phyloP scores from a whole-genome alignment of 2,888 invertebrate genomes.

The Drosophila nigritarsus region DNA sequence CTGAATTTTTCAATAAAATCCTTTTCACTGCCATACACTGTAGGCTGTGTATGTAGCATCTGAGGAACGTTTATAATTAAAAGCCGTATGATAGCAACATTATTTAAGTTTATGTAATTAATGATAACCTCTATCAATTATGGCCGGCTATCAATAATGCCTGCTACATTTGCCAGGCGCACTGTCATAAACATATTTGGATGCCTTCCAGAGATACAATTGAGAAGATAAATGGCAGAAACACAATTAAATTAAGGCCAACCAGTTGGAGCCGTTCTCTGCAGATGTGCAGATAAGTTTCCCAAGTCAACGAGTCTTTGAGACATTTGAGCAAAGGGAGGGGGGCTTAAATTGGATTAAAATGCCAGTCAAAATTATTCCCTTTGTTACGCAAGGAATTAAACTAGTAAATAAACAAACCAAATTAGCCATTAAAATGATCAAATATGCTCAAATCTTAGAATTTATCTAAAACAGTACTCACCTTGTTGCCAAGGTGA shows the following conservation, averaged over 20 bases:
- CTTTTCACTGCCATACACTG: neutral
- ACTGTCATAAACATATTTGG: constrained; percentile 21
- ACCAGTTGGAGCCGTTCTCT: neutral
- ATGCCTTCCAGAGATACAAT: constrained; percentile 1
- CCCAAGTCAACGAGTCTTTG: neutral
- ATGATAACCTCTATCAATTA: constrained; percentile 18
- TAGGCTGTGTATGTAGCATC: neutral
- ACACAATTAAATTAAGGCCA: constrained; percentile 23
- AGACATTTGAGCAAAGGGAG: neutral
- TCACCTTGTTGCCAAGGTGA: neutral
- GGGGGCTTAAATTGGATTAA: neutral
- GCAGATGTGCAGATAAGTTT: neutral
- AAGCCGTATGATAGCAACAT: neutral
- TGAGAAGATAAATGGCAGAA: constrained; percentile 21
- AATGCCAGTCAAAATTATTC: neutral
- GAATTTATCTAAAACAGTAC: neutral
- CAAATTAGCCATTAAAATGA: neutral
- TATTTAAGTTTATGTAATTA: neutral
- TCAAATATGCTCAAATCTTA: neutral
- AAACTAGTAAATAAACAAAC: neutral
- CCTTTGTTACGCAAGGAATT: neutral
- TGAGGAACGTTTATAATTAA: neutral
- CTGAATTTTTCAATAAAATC: neutral
- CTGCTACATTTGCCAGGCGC: neutral
- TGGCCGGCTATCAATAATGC: neutral